Conservation (phyloP, 1,140 invertebrate species). For the Micrasema longulum region DNA sequence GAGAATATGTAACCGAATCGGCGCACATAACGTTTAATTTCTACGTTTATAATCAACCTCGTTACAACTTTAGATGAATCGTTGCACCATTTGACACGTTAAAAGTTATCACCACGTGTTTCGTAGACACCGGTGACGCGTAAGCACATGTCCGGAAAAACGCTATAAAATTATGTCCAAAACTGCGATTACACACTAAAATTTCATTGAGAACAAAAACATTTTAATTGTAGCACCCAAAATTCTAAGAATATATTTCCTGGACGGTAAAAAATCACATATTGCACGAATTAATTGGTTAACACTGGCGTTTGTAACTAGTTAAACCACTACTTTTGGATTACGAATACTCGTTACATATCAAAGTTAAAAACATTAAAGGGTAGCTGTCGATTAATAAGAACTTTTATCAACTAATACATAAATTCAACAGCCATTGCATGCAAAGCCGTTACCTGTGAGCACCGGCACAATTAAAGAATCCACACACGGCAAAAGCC, state of each 20-base stretch:
- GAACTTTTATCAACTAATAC: neutral
- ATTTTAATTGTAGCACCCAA: neutral
- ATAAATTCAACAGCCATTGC: slow-evolving; percentile 33
- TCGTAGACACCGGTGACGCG: slow-evolving; percentile 60
- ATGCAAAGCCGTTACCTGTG: slow-evolving; percentile 41
- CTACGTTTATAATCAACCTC: slow-evolving; percentile 56
- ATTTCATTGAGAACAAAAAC: too few species aligned
- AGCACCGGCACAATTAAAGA: slow-evolving; percentile 47
- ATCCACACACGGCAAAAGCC: slow-evolving; percentile 63
- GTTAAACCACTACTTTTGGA: neutral
- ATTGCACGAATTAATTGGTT: slow-evolving; percentile 22
- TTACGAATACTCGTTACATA: too few species aligned
- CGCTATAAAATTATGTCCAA: slow-evolving; percentile 5
- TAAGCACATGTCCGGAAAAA: slow-evolving; percentile 59
- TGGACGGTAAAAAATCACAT: slow-evolving; percentile 5
- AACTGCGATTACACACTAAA: neutral
- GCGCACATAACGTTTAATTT: neutral
- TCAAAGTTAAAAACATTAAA: too few species aligned
- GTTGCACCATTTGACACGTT: slow-evolving; percentile 21
- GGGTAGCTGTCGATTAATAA: neutral
- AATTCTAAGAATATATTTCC: neutral
- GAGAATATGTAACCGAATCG: too few species aligned
- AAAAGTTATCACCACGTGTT: slow-evolving; percentile 63
- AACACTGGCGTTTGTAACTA: slow-evolving; percentile 11
- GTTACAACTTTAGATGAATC: slow-evolving; percentile 57